Conservation (phyloP, 1,140 invertebrate genomes). For the Pseudomyrmex flavicornis region DNA sequence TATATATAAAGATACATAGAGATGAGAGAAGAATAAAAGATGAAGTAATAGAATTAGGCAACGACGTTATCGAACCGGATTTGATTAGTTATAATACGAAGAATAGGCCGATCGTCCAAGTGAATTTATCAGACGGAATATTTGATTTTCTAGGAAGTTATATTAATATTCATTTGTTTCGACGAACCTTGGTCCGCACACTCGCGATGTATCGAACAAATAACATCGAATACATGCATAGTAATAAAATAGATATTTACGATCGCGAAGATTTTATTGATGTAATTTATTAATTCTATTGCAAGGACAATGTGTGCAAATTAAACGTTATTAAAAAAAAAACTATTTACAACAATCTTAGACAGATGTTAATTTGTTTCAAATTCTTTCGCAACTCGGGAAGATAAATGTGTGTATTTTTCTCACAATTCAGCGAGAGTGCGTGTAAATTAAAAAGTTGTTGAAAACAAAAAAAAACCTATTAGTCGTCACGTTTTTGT, state of each 20-base stretch:
- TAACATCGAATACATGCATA: background rate
- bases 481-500: background rate
- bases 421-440: background rate
- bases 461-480: background rate
- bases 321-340: too few relatives aligned
- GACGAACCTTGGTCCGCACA: background rate
- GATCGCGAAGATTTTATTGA: background rate
- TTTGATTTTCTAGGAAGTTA: conserved; percentile 15
- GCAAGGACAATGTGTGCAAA: background rate
- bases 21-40: background rate
- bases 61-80: background rate
- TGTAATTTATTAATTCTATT: background rate
- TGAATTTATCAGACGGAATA: conserved; percentile 8
- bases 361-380: too few relatives aligned
- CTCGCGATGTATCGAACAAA: background rate
- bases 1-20: background rate
- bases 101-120: conserved; percentile 34
- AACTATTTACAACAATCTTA: too few relatives aligned
- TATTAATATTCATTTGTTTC: background rate
- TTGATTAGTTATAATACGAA: conserved; percentile 28
- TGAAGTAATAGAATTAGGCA: conserved; percentile 35
- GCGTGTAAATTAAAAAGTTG: background rate
- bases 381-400: too few relatives aligned
- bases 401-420: background rate
- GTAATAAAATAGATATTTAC: conserved; percentile 1